These are phyloP conservation scores for Hydractinia echinata DNA, from an alignment of 30 jellyfish, hydroid and myxozoan species.

Conservation along the genomic window DNA sequence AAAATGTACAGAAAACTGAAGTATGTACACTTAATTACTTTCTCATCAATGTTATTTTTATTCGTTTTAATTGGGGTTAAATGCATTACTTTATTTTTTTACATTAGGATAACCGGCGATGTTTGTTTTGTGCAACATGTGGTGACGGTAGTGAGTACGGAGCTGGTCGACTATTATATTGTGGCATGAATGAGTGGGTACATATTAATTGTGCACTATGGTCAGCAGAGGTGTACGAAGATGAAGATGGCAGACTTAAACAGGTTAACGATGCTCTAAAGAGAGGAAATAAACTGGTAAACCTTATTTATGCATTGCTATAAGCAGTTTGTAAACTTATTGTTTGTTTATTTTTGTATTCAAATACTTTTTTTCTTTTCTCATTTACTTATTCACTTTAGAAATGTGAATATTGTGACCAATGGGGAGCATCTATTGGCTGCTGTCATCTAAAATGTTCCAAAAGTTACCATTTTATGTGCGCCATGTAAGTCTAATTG, in stretches of 20 bases:
- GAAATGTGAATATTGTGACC: slow-evolving; percentile 68
- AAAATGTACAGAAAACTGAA: no score
- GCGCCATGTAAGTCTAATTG: slow-evolving; percentile 92
- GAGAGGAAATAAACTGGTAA: slow-evolving; percentile 84
- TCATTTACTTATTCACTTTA: slow-evolving; percentile 6
- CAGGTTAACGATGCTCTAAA: slow-evolving; percentile 77
- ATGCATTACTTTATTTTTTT: neutral
- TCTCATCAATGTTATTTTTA: neutral
- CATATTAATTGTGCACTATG: slow-evolving; percentile 96
- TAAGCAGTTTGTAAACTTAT: neutral
- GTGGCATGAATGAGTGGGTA: slow-evolving; percentile 90
- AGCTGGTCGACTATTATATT: slow-evolving; percentile 80
- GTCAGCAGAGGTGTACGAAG: slow-evolving; percentile 97
- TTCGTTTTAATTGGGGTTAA: neutral
- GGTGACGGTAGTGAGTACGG: slow-evolving; percentile 70
- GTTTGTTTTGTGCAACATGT: slow-evolving; percentile 62
- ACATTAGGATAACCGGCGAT: slow-evolving; percentile 62
- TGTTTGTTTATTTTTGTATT: neutral
- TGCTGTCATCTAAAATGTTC: slow-evolving; percentile 84
- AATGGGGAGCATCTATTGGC: slow-evolving; percentile 94
- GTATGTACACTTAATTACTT: neutral
- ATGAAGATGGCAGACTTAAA: slow-evolving; percentile 68
- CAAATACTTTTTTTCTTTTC: neutral
- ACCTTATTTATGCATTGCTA: neutral
- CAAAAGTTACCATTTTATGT: slow-evolving; percentile 69